Evolutionary conservation across 2,888 invertebrate genomes (phyloP), one percentile per base, ranked within the genome.

Genomic region (Phaonia tiefii): DNA sequence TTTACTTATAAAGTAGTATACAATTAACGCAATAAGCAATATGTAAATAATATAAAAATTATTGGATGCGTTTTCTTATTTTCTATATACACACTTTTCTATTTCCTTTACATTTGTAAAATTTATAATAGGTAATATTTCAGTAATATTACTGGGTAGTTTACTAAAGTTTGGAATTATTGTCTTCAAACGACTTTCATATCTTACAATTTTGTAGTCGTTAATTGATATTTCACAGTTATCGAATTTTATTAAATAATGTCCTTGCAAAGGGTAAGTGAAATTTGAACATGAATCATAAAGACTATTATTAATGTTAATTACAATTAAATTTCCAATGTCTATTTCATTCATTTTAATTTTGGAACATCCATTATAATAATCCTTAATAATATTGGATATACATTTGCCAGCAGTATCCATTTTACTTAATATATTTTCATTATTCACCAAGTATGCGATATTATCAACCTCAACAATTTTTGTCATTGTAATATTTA

Each of bases 11-110:
- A 71, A 7, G 17, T 58, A 71, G 15, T 10, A 71, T n/a, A 71
- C 26, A 10, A 71, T 31, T 13, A 71, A 26, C 31, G 17, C 15
- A 58, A 46, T 44, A 17, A 67, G 13, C 2, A 67, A 37, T 13
- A 13, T 71, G 20, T 71, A 71, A 15, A 58, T 58, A 46, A 71
- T 60, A 58, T 71, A 71, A 17, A 58, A 58, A n/a, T 60, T 71
- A 71, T 58, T 17, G 10, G 2, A 10, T 26, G 15, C 26, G 1
- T 71, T 58, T 11, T 44, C 44, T 0, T 20, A 42, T 31, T 58
- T 15, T n/a, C 15, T 7, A 15, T 17, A 2, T 44, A 71, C 26
- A 13, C 1, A 25, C 5, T 71, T n/a, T 31, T 31, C 2, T 22
- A 71, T 58, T 58, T 71, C 58, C 1, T 46, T 7, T 31, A 71